Percentiles rank a stretch among this genome's conserved stretches.
phyloP scores from a whole-genome alignment of 92 coral and sea anemone species.

The Epizoanthus illoricatus region DNA sequence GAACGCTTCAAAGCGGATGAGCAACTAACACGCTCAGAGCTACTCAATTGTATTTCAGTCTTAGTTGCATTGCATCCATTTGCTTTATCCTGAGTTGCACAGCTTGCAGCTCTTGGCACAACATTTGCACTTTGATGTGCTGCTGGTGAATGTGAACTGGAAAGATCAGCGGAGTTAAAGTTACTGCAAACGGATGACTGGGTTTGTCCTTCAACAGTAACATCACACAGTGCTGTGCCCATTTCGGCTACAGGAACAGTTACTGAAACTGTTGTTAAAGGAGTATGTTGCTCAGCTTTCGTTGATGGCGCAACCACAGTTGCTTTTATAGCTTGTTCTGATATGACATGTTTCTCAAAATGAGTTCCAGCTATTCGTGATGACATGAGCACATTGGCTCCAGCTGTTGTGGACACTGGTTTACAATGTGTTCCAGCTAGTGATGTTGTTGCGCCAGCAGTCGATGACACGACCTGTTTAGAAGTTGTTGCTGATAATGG shows the following conservation, averaged over 20 bases:
- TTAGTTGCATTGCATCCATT: not conserved
- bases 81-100: not conserved
- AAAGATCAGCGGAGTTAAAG: not conserved
- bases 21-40: not conserved
- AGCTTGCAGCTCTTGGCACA: not conserved
- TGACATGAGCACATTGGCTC: not conserved
- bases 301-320: no score
- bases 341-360: not conserved
- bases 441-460: not conserved
- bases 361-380: not conserved
- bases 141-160: not conserved
- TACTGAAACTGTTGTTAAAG: conserved; percentile 2
- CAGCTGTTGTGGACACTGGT: not conserved
- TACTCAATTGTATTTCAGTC: not conserved
- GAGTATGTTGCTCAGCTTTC: not conserved
- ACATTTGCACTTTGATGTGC: not conserved
- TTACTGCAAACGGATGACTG: not conserved
- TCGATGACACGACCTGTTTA: not conserved
- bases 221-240: not conserved
- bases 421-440: not conserved
- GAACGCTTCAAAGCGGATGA: conserved; percentile 12
- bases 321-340: not conserved
- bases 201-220: not conserved
- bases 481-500: not conserved
- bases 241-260: not conserved